phyloP scores from a whole-genome alignment of 2,797 vertebrate species.

The Geotrypetes seraphini region DNA sequence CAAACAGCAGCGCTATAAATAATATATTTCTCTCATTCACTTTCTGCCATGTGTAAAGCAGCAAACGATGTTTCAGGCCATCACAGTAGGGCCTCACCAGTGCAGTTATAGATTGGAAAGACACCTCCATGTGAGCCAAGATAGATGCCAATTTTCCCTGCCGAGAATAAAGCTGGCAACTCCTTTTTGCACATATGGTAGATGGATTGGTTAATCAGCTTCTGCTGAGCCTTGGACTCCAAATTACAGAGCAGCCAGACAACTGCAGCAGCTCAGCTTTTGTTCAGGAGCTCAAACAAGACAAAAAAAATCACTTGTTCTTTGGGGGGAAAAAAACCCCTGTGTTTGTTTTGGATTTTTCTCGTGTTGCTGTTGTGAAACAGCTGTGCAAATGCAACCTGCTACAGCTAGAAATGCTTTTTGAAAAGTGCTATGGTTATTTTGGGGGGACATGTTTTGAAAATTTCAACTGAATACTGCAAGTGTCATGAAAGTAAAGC shows the following conservation, averaged over 20 bases:
- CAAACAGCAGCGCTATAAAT: conserved; percentile 42
- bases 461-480: too few species aligned
- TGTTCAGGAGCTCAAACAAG: conserved; percentile 43
- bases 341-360: conserved; percentile 37
- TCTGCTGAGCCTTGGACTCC: conserved; percentile 58
- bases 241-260: conserved; percentile 53
- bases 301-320: conserved; percentile 50
- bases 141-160: conserved; percentile 58
- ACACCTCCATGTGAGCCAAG: conserved; percentile 32
- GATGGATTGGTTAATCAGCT: conserved; percentile 73
- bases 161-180: conserved; percentile 59
- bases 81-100: conserved; percentile 17
- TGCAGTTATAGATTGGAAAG: conserved; percentile 25
- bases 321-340: conserved; percentile 26
- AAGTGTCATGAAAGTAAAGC: too few species aligned
- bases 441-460: too few species aligned
- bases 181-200: conserved; percentile 80
- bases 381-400: conserved; percentile 33
- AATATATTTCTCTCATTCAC: conserved; percentile 40
- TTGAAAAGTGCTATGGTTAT: too few species aligned
- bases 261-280: conserved; percentile 41
- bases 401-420: too few species aligned
- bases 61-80: conserved; percentile 40
- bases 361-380: conserved; percentile 33
- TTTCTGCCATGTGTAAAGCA: conserved; percentile 26